Conservation (phyloP, 2,888 invertebrate genomes). For the Melinaea menophilus region DNA sequence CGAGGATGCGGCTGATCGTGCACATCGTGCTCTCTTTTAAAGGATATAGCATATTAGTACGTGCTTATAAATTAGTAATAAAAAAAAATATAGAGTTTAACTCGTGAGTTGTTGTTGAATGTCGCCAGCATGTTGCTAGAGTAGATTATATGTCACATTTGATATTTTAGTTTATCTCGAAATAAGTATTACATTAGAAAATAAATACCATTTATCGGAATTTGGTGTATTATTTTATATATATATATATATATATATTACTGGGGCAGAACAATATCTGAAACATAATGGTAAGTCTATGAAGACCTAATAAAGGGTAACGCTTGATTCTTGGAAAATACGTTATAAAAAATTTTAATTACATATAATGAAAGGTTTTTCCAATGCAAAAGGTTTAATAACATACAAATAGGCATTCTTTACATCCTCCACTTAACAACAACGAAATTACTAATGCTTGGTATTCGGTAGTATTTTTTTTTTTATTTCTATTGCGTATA, state of each 20-base stretch:
- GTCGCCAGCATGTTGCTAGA: slow-evolving; percentile 18
- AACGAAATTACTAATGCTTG: too few relatives aligned
- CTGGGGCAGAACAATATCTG: too few relatives aligned
- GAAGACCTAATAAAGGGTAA: too few relatives aligned
- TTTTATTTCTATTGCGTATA: too few relatives aligned
- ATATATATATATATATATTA: slow-evolving; percentile 9
- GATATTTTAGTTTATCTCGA: slow-evolving; percentile 53
- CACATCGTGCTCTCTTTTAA: not conserved
- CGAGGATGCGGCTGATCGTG: not conserved
- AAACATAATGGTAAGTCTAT: too few relatives aligned
- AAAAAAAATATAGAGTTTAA: slow-evolving; percentile 11
- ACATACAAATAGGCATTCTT: too few relatives aligned
- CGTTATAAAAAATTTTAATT: too few relatives aligned
- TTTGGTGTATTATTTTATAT: slow-evolving; percentile 35
- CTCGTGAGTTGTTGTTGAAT: slow-evolving; percentile 15
- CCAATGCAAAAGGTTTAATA: too few relatives aligned
- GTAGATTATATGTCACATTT: slow-evolving; percentile 21
- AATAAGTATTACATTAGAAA: slow-evolving; percentile 59
- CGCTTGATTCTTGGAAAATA: too few relatives aligned
- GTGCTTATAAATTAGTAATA: not conserved
- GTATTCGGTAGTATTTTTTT: too few relatives aligned
- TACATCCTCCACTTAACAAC: too few relatives aligned
- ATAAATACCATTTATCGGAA: slow-evolving; percentile 66
- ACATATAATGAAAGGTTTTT: too few relatives aligned
- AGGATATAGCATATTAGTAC: not conserved